Percentiles rank a stretch among this genome's conserved stretches.
These are phyloP conservation scores for Sarcophaga subvicina DNA, from an alignment of 2,888 invertebrate genomes.

Conservation along the genomic window DNA sequence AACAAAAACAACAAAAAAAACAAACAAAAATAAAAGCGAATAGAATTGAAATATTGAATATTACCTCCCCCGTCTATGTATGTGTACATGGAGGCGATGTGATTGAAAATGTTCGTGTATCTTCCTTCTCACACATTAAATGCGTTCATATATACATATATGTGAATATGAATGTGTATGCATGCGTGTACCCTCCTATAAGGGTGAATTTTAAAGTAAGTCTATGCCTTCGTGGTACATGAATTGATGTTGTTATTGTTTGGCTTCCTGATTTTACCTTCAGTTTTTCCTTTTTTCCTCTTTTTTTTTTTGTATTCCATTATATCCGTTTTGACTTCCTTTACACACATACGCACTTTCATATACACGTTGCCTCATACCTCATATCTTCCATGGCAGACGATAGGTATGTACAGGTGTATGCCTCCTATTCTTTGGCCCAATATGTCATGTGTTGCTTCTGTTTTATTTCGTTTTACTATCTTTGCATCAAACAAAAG, in stretches of 20 bases:
- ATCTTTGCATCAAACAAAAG: conserved; percentile 38
- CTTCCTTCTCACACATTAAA: background rate
- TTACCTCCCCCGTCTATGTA: conserved; percentile 20
- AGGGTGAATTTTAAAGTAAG: conserved; percentile 58
- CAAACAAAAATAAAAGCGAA: background rate
- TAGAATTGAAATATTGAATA: conserved; percentile 63
- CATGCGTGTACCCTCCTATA: background rate
- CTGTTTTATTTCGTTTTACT: conserved; percentile 27
- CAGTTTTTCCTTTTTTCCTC: background rate
- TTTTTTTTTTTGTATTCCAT: conserved; percentile 37
- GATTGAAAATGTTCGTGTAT: background rate
- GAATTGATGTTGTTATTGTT: conserved; percentile 77
- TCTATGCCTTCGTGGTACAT: conserved; percentile 39
- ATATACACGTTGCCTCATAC: conserved; percentile 8
- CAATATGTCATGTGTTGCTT: conserved; percentile 2
- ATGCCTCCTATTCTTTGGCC: background rate
- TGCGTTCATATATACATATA: background rate
- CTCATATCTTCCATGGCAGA: no score
- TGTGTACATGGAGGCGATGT: conserved; percentile 24
- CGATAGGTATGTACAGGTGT: background rate
- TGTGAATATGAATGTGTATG: conserved; percentile 48
- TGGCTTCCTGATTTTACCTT: conserved; percentile 75
- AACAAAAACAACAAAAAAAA: background rate
- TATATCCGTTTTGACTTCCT: conserved; percentile 51
- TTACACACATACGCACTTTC: conserved; percentile 56